Conservation (phyloP, 1,140 invertebrate species). For the Bombus vancouverensis region DNA sequence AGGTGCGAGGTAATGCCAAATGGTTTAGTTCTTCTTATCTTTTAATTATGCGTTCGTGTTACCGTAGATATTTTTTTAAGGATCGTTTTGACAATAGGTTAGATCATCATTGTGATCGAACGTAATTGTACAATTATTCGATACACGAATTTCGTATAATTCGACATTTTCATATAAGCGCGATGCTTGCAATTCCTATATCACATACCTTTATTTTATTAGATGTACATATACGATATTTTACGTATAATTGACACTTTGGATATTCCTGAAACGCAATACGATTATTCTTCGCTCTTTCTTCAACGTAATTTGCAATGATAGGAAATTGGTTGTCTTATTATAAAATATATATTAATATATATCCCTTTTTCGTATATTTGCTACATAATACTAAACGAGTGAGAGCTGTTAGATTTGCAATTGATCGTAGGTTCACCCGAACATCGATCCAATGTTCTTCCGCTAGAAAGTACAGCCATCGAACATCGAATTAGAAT, state of each 20-base stretch:
- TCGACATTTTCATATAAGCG: background rate
- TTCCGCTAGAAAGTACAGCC: background rate
- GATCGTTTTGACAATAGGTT: conserved; percentile 20
- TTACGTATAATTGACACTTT: background rate
- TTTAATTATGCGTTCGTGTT: conserved; percentile 6
- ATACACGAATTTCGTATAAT: conserved; percentile 6
- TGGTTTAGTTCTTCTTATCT: background rate
- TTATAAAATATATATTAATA: background rate
- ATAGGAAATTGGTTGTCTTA: background rate
- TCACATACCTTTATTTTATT: background rate
- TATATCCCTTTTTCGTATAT: background rate
- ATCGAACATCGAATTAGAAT: background rate
- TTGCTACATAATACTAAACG: background rate
- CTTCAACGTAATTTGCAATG: conserved; percentile 13
- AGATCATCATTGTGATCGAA: conserved; percentile 5
- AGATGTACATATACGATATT: conserved; percentile 15
- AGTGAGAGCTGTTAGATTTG: background rate
- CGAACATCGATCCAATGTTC: background rate
- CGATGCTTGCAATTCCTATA: background rate
- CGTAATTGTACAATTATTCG: conserved; percentile 21
- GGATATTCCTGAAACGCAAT: background rate
- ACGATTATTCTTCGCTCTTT: conserved; percentile 4
- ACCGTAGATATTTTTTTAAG: background rate
- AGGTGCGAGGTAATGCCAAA: conserved; percentile 3
- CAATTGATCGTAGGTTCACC: background rate